A percentile compares a stretch with the other conserved stretches of the same genome.
Conservation (phyloP, 2,888 invertebrate species). For the Caradrina clavipalpis region DNA sequence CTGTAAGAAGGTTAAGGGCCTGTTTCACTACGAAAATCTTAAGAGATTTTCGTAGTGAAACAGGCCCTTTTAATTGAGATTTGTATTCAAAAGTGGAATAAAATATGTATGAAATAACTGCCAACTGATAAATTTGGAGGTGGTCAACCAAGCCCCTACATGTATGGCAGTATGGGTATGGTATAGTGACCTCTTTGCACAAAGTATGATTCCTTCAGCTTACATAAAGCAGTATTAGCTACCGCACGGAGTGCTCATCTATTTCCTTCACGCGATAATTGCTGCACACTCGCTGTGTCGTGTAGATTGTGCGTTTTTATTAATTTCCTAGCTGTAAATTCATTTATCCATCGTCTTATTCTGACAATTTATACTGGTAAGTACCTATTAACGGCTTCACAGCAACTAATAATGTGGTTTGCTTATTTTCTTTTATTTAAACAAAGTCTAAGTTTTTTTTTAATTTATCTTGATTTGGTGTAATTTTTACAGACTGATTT, state of each 20-base stretch:
- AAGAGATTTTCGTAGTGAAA: too few species aligned
- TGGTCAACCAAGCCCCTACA: background rate
- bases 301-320: slow-evolving; percentile 29
- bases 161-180: too few species aligned
- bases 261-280: slow-evolving; percentile 44
- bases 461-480: too few species aligned
- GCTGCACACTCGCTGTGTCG: slow-evolving; percentile 36
- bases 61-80: too few species aligned
- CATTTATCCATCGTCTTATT: slow-evolving; percentile 27
- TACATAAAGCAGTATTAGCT: background rate
- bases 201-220: background rate
- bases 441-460: too few species aligned
- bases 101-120: too few species aligned
- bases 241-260: slow-evolving; percentile 12
- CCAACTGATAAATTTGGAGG: too few species aligned
- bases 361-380: background rate
- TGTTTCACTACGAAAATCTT: too few species aligned
- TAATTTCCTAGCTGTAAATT: slow-evolving; percentile 47
- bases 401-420: background rate
- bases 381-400: background rate
- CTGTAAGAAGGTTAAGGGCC: too few species aligned
- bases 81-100: too few species aligned
- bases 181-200: slow-evolving; percentile 6
- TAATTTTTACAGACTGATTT: too few species aligned
- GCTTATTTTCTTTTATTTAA: too few species aligned